Conservation (phyloP, 2,797 vertebrate genomes). For the Trachurus trachurus region DNA sequence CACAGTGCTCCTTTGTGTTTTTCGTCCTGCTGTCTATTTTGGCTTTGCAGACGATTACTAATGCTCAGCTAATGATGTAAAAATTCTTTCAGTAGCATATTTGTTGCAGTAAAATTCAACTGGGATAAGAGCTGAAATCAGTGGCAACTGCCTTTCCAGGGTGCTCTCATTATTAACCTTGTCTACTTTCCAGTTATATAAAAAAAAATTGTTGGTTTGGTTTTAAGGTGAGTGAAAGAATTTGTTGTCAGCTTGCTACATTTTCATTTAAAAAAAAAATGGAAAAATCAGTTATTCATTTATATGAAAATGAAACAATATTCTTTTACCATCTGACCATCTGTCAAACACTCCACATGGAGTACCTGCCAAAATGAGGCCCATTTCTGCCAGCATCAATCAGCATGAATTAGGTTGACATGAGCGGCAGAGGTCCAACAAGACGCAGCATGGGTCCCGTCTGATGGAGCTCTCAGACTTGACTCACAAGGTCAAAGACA, state of each 20-base stretch:
- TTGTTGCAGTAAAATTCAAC: slow-evolving; percentile 53
- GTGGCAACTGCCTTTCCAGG: slow-evolving; percentile 12
- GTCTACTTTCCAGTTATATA: slow-evolving; percentile 10
- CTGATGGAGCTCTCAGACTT: slow-evolving; percentile 39
- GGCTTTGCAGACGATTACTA: slow-evolving; percentile 41
- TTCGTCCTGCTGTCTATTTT: slow-evolving; percentile 59
- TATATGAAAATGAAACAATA: slow-evolving; percentile 32
- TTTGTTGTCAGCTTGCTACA: slow-evolving; percentile 12
- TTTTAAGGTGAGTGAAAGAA: slow-evolving; percentile 1
- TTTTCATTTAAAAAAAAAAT: background rate
- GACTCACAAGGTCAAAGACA: slow-evolving; percentile 48
- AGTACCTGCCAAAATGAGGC: slow-evolving; percentile 40
- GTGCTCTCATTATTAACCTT: slow-evolving; percentile 14
- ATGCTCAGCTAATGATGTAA: slow-evolving; percentile 35
- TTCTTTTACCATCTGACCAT: slow-evolving; percentile 41
- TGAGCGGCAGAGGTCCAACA: slow-evolving; percentile 40
- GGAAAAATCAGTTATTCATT: slow-evolving; percentile 23
- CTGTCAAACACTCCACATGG: slow-evolving; percentile 49
- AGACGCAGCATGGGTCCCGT: slow-evolving; percentile 37
- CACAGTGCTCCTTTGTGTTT: slow-evolving; percentile 43
- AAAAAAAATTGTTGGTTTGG: background rate
- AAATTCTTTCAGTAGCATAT: slow-evolving; percentile 51
- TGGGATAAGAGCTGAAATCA: slow-evolving; percentile 33
- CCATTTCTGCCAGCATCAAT: slow-evolving; percentile 52
- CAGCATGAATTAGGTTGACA: slow-evolving; percentile 38